A percentile compares a stretch with the other conserved stretches of the same genome.
Evolutionary conservation across 2,797 vertebrate genomes (phyloP).

Genomic region (Adrianichthys oophorus): DNA sequence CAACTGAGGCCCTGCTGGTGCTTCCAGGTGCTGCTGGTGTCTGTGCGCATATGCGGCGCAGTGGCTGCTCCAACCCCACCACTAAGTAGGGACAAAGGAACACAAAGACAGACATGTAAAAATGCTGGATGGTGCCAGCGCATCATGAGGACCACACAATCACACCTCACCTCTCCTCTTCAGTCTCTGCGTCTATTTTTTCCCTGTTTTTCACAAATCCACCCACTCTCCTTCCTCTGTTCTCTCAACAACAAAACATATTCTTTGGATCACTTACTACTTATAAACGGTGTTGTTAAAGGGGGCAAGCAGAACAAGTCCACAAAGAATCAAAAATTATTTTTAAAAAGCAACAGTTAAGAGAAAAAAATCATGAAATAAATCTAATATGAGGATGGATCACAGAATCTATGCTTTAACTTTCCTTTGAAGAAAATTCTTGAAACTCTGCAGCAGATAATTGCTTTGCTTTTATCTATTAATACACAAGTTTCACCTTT

Average conservation of each 20-base stretch:
- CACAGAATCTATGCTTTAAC: too few relatives aligned
- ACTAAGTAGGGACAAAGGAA: conserved; percentile 67
- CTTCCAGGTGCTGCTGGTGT: conserved; percentile 82
- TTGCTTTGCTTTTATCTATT: too few relatives aligned
- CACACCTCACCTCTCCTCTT: conserved; percentile 57
- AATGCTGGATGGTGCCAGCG: conserved; percentile 52
- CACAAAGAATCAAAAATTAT: conserved; percentile 21
- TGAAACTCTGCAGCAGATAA: too few relatives aligned
- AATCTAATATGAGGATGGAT: too few relatives aligned
- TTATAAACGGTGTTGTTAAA: conserved; percentile 49
- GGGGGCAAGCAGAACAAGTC: conserved; percentile 43
- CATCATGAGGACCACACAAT: conserved; percentile 59
- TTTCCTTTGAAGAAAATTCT: too few relatives aligned
- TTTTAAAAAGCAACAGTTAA: conserved; percentile 8
- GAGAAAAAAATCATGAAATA: too few relatives aligned
- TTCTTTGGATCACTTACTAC: conserved; percentile 62
- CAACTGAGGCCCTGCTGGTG: conserved; percentile 80
- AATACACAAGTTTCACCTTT: too few relatives aligned
- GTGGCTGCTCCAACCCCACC: conserved; percentile 33
- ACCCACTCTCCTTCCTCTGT: conserved; percentile 63
- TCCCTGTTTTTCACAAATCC: conserved; percentile 59
- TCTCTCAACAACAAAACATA: conserved; percentile 67
- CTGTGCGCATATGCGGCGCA: conserved; percentile 56
- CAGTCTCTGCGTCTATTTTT: conserved; percentile 47
- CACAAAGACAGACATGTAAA: conserved; percentile 27